Evolutionary conservation across 2,888 invertebrate species (phyloP), one percentile per base, ranked within the genome.

Genomic region (Sisyra terminalis): DNA sequence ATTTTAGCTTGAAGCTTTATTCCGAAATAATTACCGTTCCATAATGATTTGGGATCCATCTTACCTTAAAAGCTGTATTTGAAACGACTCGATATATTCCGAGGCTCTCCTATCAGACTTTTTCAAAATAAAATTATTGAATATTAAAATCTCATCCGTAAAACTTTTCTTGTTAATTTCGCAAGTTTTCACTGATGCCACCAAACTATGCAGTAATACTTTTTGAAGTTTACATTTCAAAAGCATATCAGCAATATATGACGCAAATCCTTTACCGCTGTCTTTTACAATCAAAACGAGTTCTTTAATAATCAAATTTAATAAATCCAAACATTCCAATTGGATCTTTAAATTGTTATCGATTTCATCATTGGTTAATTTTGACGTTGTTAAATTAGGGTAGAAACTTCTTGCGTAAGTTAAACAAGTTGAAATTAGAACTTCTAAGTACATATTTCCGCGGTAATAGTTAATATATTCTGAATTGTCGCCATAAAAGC

Each of bases 371-470:
- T 68, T 63, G 0, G 73, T 72, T 1, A 83, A 66, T 49, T 73
- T 67, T 52, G 73, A 66, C 53, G 75, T 75, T 47, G 78, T 78
- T 32, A 80, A 63, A 57, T 78, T 77, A 9, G 80, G 76, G 59
- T 81, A 84, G 57, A 78, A 86, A 44, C 85, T 84, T 38, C 88
- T 68, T 0, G 86, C 73, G 57, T 78, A 88, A 59, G 87, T 85
- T 44, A 89, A 64, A 53, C 84, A 81, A 34, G 85, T 67, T 2
- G 79, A 70, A 45, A 80, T 70, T 29, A 88, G 61, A 9, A 85
- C 74, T 60, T 89, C 88, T 42, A 89, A 63, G 52, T 84, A 82
- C 75, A 84, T 87, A 55, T 77, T 79, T 29, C 80, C 82, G 11
- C 82, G 67, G 55, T 78, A 81, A 44, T 73, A 73, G 37, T 78